phyloP scores from a whole-genome alignment of 2,797 vertebrate species.

The Coregonus ussuriensis region DNA sequence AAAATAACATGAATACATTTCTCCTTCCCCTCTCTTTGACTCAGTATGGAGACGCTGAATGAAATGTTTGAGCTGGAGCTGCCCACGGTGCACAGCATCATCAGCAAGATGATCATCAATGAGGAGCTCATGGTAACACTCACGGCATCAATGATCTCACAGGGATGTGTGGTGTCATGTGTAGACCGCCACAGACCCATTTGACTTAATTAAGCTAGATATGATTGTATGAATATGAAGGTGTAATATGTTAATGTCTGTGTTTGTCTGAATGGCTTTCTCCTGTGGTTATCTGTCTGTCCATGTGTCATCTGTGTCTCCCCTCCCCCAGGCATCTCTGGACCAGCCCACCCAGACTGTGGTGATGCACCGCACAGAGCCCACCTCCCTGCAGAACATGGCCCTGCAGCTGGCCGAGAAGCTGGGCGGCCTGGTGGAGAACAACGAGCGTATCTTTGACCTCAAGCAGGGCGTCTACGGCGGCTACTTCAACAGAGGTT shows the following conservation, averaged over 20 bases:
- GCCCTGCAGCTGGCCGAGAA: slow-evolving; percentile 91
- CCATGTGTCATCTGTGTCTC: not conserved
- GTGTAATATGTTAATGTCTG: no score
- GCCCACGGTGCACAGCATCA: slow-evolving; percentile 89
- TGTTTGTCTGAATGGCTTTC: no score
- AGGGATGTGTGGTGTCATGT: no score
- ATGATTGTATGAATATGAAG: no score
- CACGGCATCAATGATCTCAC: no score
- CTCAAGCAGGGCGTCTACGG: slow-evolving; percentile 91
- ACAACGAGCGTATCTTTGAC: slow-evolving; percentile 90
- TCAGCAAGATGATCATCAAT: slow-evolving; percentile 96
- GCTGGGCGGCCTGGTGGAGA: slow-evolving; percentile 88
- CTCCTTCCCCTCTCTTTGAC: not conserved
- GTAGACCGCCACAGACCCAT: no score
- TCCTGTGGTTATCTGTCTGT: no score
- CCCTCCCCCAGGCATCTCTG: slow-evolving; percentile 79
- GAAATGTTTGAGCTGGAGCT: slow-evolving; percentile 92
- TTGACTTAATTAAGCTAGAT: no score
- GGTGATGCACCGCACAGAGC: slow-evolving; percentile 93
- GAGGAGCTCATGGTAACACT: slow-evolving; percentile 88
- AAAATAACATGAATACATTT: no score
- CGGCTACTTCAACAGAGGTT: slow-evolving; percentile 90
- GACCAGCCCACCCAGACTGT: slow-evolving; percentile 94
- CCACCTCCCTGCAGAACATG: slow-evolving; percentile 92
- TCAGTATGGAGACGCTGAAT: slow-evolving; percentile 86